A percentile compares a stretch with the other conserved stretches of the same genome.
phyloP scores from a whole-genome alignment of 1,140 invertebrate species.

The Trichomalopsis sarcophagae region DNA sequence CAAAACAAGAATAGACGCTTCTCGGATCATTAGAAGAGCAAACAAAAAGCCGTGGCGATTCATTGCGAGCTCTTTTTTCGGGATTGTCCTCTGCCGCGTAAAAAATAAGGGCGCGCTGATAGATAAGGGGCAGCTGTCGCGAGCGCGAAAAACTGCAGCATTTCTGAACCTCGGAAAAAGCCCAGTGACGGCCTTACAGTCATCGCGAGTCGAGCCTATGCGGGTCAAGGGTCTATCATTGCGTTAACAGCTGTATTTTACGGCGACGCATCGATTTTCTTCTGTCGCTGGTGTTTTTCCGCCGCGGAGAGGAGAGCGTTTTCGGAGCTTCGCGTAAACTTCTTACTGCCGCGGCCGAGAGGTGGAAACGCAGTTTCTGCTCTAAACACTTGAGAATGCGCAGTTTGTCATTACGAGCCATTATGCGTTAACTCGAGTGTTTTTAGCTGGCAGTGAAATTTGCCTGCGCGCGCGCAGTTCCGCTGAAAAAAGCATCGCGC shows the following conservation, averaged over 20 bases:
- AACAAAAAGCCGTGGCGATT: neutral
- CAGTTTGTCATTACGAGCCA: constrained; percentile 31
- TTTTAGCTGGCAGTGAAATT: constrained; percentile 38
- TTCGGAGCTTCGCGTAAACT: neutral
- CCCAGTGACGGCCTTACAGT: neutral
- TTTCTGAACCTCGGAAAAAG: neutral
- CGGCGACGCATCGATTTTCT: neutral
- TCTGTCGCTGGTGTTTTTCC: no score
- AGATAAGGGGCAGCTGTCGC: neutral
- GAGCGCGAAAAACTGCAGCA: no score
- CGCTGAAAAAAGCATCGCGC: constrained; percentile 10
- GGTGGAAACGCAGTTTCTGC: no score
- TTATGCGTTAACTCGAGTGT: constrained; percentile 17
- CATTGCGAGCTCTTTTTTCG: neutral
- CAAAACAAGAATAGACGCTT: neutral
- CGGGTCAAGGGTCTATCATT: constrained; percentile 6
- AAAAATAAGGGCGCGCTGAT: neutral
- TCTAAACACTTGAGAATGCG: neutral
- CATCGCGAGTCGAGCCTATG: neutral
- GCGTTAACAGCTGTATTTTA: neutral
- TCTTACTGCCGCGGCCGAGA: neutral
- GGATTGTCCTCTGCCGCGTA: neutral
- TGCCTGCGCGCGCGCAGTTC: neutral
- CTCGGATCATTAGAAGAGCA: neutral
- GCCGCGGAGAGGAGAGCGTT: neutral